phyloP scores from a whole-genome alignment of 2,888 invertebrate genomes.

The Hirtodrosophila trivittata region DNA sequence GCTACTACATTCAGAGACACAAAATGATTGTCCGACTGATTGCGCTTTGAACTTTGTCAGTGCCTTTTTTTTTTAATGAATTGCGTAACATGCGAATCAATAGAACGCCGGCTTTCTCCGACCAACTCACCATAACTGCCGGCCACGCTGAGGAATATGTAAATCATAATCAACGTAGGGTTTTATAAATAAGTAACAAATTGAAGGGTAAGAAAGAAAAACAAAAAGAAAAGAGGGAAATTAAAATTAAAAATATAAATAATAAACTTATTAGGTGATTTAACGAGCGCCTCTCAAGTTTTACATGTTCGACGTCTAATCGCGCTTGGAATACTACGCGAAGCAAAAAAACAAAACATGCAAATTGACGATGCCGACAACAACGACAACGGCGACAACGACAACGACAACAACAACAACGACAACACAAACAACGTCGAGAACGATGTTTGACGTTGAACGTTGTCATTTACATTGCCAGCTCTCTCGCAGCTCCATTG shows the following conservation, averaged over 20 bases:
- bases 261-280: constrained; percentile 43
- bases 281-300: constrained; percentile 57
- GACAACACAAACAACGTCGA: constrained; percentile 10
- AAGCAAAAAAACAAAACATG: constrained; percentile 40
- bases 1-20: background rate
- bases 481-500: constrained; percentile 21
- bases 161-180: constrained; percentile 78
- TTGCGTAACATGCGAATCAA: constrained; percentile 66
- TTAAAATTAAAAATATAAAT: constrained; percentile 27
- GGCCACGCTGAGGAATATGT: constrained; percentile 82
- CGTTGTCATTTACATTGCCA: constrained; percentile 42
- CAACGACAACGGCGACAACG: constrained; percentile 11
- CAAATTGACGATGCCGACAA: constrained; percentile 17
- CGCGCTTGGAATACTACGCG: constrained; percentile 82
- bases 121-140: constrained; percentile 83
- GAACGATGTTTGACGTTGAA: constrained; percentile 52
- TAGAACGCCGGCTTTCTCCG: constrained; percentile 23
- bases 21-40: constrained; percentile 38
- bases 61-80: background rate
- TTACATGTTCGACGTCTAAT: constrained; percentile 83
- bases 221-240: constrained; percentile 24
- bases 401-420: constrained; percentile 12
- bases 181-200: constrained; percentile 28
- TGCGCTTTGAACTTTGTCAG: constrained; percentile 19
- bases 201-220: constrained; percentile 39